Percentiles rank a stretch among this genome's conserved stretches.
These are phyloP conservation scores for Electrona antarctica DNA, from an alignment of 2,113 vertebrate genomes.

Conservation along the genomic window DNA sequence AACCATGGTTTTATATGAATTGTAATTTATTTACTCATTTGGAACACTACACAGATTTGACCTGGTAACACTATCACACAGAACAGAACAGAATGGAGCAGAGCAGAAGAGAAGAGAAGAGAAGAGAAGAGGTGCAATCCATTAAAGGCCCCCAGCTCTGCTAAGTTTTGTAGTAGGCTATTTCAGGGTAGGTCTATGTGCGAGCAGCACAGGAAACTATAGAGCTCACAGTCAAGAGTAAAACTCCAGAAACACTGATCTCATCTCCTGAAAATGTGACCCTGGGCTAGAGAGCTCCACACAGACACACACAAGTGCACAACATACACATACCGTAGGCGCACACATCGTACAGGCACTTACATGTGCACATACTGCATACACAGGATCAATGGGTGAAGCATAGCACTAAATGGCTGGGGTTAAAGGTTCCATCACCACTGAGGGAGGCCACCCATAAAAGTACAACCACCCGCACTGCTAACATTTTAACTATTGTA, in stretches of 20 bases:
- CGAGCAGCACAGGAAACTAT: slow-evolving; percentile 25
- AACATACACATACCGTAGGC: not conserved
- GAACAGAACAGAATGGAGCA: not conserved
- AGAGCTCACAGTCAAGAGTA: slow-evolving; percentile 20
- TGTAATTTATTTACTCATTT: no score
- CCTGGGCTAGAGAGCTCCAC: slow-evolving; percentile 41
- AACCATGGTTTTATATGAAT: no score
- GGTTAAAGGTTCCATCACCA: no score
- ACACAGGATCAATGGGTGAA: no score
- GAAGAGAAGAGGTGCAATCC: not conserved
- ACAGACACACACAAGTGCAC: not conserved
- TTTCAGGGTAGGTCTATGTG: slow-evolving; percentile 42
- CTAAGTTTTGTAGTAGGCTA: slow-evolving; percentile 2
- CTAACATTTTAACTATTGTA: slow-evolving; percentile 28
- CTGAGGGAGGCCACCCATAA: no score
- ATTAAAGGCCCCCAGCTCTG: slow-evolving; percentile 41
- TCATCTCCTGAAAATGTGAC: slow-evolving; percentile 69
- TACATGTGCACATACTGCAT: not conserved
- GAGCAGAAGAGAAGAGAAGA: not conserved
- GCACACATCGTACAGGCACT: not conserved
- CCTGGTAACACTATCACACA: not conserved
- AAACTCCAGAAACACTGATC: slow-evolving; percentile 55
- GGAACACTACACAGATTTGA: not conserved
- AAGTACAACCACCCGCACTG: not conserved
- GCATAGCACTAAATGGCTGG: no score